Conservation (phyloP, 2,113 vertebrate species). For the Clarias gariepinus region DNA sequence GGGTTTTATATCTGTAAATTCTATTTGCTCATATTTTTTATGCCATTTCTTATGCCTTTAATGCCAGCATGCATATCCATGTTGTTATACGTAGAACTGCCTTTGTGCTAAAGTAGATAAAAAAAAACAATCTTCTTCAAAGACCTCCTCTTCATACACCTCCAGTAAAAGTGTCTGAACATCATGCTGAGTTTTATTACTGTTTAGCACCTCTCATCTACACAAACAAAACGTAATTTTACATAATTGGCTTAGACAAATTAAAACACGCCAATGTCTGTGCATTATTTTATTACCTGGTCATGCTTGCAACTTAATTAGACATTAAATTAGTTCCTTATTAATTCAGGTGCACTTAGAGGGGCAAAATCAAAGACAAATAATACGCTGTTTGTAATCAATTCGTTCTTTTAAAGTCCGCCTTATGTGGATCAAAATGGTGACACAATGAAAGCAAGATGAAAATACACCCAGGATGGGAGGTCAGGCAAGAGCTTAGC, state of each 20-base stretch:
- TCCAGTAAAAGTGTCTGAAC: neutral
- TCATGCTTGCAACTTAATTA: neutral
- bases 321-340: neutral
- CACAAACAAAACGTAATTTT: neutral
- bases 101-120: neutral
- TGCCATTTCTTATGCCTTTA: neutral
- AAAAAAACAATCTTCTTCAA: neutral
- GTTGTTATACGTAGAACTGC: neutral
- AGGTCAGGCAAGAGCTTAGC: neutral
- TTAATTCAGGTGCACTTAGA: neutral
- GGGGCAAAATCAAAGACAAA: neutral
- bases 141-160: neutral
- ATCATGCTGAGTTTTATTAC: conserved; percentile 1
- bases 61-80: neutral
- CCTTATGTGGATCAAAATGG: neutral
- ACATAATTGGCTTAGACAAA: neutral
- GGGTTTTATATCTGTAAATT: neutral
- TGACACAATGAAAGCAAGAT: neutral
- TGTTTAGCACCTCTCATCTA: neutral
- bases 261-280: neutral
- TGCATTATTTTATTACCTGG: neutral
- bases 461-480: neutral
- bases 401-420: neutral
- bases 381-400: neutral
- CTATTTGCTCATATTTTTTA: neutral